These are phyloP conservation scores for Scyliorhinus canicula DNA, from an alignment of 2,797 vertebrate genomes.

Conservation along the genomic window DNA sequence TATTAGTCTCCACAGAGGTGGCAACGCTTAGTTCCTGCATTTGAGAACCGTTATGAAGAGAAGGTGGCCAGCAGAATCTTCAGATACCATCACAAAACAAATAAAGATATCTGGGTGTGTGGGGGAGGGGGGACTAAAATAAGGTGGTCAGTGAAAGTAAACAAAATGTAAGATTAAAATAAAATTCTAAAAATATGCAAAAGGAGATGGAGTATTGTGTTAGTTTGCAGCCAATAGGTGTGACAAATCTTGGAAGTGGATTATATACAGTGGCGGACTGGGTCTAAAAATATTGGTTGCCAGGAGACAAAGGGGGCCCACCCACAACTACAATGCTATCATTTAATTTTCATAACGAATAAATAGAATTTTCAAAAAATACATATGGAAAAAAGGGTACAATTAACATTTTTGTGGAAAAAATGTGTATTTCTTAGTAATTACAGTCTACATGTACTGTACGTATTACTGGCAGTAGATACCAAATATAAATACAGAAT, in stretches of 20 bases:
- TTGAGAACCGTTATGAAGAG: neutral
- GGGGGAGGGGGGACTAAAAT: neutral
- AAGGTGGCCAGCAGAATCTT: neutral
- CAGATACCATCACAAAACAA: neutral
- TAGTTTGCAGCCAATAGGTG: neutral
- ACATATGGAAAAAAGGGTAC: no score
- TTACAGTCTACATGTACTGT: no score
- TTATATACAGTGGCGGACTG: no score
- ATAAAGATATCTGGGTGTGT: neutral
- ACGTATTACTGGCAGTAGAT: no score
- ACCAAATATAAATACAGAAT: no score
- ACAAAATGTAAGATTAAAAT: neutral
- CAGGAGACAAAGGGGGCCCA: no score
- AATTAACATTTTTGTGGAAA: no score
- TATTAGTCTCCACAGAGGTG: neutral
- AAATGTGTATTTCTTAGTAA: no score
- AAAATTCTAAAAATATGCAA: neutral
- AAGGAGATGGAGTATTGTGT: neutral
- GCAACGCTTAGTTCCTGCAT: neutral
- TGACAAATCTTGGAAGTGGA: neutral
- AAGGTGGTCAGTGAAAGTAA: neutral
- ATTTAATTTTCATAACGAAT: no score
- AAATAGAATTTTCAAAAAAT: no score
- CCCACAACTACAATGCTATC: no score
- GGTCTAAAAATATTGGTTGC: no score